Evolutionary conservation across 2,888 invertebrate genomes (phyloP), one percentile per base, ranked within the genome.

Genomic region (Caenorhabditis sp.): DNA sequence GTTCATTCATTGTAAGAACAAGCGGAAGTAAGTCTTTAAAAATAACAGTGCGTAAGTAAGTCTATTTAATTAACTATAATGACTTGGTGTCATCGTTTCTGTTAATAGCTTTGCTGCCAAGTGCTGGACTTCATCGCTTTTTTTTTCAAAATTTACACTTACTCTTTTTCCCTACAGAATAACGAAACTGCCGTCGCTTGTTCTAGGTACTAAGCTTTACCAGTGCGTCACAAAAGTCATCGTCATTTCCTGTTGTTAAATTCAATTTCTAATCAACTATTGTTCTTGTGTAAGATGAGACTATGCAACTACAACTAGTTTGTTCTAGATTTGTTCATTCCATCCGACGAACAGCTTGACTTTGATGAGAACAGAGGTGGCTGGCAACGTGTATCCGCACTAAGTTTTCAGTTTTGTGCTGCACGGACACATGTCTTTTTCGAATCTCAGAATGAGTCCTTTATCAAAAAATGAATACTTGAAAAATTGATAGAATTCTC

Each of bases 11-110:
- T n/a, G 18, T 13, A 40, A 40, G 13, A 40, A 40, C 24, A 28
- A 2, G 28, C n/a, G 32, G 58, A 50, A 40, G 60, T 72, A 74
- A 51, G 65, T 74, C 74, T 60, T 65, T 65, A 65, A 60, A 74
- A 60, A 50, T 40, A 13, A 40, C 6, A 40, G 65, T 37, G 11
- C 22, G 37, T 60, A 60, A 64, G 47, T 44, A 26, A 28, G 32
- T 40, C 22, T 47, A 56, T 74, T 20, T 40, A 50, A 65, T 65
- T 67, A 67, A 58, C 60, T 60, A 15, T 58, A 65, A 65, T 58
- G 65, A 56, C 51, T 51, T 65, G 74, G 51, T 72, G 72, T 64
- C 72, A 74, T 60, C 58, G 51, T 18, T 4, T 51, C 15, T n/a
- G 35, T 60, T 65, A 64, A 72, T 64, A 51, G 60, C 44, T 24